Percentiles rank a stretch among this genome's conserved stretches.
phyloP scores from a whole-genome alignment of 1,140 invertebrate species.

The Archegozetes longisetosus region DNA sequence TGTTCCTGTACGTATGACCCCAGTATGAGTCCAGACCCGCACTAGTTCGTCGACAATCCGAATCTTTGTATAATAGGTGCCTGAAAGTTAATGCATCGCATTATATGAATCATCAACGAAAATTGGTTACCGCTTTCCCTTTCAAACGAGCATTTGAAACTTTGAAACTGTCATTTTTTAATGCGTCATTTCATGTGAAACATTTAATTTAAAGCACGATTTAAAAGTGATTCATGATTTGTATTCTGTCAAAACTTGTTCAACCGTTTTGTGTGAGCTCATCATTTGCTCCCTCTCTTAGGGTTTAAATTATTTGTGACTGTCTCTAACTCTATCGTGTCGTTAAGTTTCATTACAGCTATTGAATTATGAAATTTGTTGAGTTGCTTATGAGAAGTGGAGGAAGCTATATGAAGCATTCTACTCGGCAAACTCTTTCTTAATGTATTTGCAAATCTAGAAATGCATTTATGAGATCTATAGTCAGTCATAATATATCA shows the following conservation, averaged over 20 bases:
- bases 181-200: neutral
- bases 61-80: neutral
- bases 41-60: no score
- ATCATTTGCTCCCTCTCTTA: neutral
- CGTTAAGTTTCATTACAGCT: neutral
- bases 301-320: neutral
- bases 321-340: neutral
- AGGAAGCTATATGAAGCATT: no score
- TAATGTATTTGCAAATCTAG: no score
- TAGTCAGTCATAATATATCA: no score
- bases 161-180: neutral
- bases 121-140: neutral
- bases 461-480: no score
- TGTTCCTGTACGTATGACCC: neutral
- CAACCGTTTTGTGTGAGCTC: neutral
- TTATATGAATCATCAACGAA: neutral
- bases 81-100: neutral
- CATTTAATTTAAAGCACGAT: neutral
- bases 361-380: neutral
- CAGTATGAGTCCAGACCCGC: no score
- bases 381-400: neutral
- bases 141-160: neutral
- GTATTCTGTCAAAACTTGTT: neutral
- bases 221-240: neutral
- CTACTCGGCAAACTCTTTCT: no score